phyloP scores from a whole-genome alignment of 2,113 vertebrate genomes.

The Osmerus eperlanus region DNA sequence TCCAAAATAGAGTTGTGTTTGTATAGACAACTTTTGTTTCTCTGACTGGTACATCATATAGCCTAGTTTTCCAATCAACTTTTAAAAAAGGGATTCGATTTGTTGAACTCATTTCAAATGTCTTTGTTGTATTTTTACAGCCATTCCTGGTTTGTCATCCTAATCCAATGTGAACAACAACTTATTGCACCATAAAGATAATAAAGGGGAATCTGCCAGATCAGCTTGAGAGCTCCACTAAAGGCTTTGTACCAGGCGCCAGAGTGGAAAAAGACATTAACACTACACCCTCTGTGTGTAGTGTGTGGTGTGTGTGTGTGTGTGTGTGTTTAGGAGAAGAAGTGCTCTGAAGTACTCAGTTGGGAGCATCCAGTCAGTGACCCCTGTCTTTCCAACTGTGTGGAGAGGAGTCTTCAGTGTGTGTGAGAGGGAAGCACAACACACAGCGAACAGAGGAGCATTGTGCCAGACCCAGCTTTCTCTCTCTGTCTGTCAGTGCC shows the following conservation, averaged over 20 bases:
- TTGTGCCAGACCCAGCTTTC: constrained; percentile 54
- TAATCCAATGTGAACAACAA: constrained; percentile 31
- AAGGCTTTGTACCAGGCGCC: constrained; percentile 40
- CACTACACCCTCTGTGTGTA: constrained; percentile 24
- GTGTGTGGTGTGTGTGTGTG: constrained; percentile 1
- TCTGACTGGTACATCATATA: constrained; percentile 4
- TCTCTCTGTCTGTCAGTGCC: constrained; percentile 29
- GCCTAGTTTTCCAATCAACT: not conserved
- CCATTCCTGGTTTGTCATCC: not conserved
- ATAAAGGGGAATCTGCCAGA: not conserved
- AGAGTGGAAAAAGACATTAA: constrained; percentile 64
- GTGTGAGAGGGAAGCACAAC: constrained; percentile 44
- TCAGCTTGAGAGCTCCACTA: constrained; percentile 21
- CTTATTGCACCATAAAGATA: constrained; percentile 15
- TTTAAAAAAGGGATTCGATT: not conserved
- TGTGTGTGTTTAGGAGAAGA: constrained; percentile 45
- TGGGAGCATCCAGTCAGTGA: constrained; percentile 70
- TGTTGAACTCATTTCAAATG: not conserved
- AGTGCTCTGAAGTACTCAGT: constrained; percentile 60
- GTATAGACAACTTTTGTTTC: constrained; percentile 10
- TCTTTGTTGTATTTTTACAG: not conserved
- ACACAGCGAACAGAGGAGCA: constrained; percentile 67
- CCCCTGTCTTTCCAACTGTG: constrained; percentile 70
- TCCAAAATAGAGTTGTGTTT: constrained; percentile 2
- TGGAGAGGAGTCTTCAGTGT: constrained; percentile 55